Evolutionary conservation across 2,888 invertebrate species (phyloP), one percentile per base, ranked within the genome.

Genomic region (Eupeodes luniger): DNA sequence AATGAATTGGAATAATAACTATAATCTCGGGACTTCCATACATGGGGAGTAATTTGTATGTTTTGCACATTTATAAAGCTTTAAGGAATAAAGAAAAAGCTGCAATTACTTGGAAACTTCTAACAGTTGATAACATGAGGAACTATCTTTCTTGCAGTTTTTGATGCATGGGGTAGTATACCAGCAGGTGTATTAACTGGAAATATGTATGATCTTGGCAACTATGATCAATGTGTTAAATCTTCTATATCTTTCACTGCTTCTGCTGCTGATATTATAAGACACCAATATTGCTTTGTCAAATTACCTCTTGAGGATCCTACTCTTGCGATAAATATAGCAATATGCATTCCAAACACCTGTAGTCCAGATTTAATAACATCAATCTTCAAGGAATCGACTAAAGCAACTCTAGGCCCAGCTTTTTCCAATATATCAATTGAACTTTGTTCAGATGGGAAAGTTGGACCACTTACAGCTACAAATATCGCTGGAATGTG

Each of bases 111-210:
- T n/a, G n/a, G n/a, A n/a, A n/a, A n/a, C n/a, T n/a, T n/a, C n/a
- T n/a, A n/a, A 3, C 27, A 27, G 2, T 27, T 27, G 14, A 49
- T 53, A 51, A n/a, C 19, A 1, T 51, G 0, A 19, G 1, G 0
- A 1, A 19, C 19, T 1, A 19, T 19, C 1, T 19, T 19, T 40
- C 9, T 40, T 40, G 1, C 67, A 92, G 92, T 93, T 91, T 40
- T 92, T 2, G 93, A 93, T 90, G 90, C 92, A 11, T 91, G 91
- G 51, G 91, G 91, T 10, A 92, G 91, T 89, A 53, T 91, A 3
- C 91, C 92, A 49, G 79, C 91, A 7, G 93, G 93, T 19, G 64
- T 92, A 6, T 69, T 91, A 0, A 19, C 36, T 4, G 70, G 40
- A 9, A 83, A 69, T 14, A 91, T 91, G 6, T 90, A 92, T 74